Conservation (phyloP, 2,797 vertebrate genomes). For the Neosilurus mollespiculum region DNA sequence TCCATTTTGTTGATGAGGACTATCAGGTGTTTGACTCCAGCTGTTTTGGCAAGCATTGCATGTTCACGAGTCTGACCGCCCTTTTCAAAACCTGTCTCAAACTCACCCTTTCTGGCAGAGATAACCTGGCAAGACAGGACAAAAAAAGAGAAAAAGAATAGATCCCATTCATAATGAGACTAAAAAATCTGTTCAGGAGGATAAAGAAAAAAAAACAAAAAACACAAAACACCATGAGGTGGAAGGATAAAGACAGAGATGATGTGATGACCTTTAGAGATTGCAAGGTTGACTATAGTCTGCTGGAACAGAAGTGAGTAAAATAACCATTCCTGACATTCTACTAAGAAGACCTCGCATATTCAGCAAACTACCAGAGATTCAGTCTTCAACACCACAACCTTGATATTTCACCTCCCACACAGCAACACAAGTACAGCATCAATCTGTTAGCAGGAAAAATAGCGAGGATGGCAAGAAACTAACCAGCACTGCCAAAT, state of each 20-base stretch:
- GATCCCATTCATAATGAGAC: not conserved
- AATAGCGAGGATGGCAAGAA: conserved; percentile 1
- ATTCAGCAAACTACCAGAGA: conserved; percentile 8
- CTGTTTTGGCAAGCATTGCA: conserved; percentile 98
- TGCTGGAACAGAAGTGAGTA: conserved; percentile 3
- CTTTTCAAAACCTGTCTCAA: conserved; percentile 99
- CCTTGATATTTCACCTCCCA: not conserved
- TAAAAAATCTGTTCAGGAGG: too few relatives aligned
- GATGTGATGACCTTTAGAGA: not conserved
- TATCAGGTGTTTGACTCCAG: conserved; percentile 97
- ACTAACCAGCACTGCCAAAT: conserved; percentile 92
- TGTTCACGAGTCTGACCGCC: conserved; percentile 98
- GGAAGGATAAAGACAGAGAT: not conserved
- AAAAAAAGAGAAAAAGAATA: not conserved
- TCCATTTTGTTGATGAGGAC: conserved; percentile 99
- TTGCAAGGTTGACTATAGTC: not conserved
- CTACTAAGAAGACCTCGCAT: conserved; percentile 7
- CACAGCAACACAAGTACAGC: conserved; percentile 7
- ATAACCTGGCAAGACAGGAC: conserved; percentile 81
- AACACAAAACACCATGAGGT: not conserved
- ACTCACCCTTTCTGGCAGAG: conserved; percentile 97
- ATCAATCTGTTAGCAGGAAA: conserved; percentile 1
- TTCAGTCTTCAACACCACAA: not conserved
- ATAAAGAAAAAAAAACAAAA: not conserved
- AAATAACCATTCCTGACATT: not conserved